Conservation (phyloP, 1,140 invertebrate genomes). For the Protaetia brevitarsis region DNA sequence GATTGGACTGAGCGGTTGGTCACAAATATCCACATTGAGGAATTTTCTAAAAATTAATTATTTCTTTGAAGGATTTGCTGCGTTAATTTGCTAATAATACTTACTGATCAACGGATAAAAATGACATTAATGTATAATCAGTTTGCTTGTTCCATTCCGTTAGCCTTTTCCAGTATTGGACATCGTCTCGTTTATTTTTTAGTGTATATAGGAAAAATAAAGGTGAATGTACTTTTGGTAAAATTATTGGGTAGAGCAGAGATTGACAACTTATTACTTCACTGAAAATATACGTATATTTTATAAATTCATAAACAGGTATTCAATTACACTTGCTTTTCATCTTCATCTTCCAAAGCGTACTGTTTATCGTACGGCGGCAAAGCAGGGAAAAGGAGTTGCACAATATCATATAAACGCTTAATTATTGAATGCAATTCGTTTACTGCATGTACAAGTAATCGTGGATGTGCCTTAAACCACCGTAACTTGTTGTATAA, state of each 20-base stretch:
- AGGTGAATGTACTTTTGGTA: constrained; percentile 75
- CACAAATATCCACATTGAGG: constrained; percentile 31
- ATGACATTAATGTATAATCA: constrained; percentile 73
- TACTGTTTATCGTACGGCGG: constrained; percentile 56
- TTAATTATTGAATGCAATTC: constrained; percentile 64
- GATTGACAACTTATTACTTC: constrained; percentile 63
- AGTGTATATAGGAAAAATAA: constrained; percentile 80
- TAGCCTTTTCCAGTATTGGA: constrained; percentile 74
- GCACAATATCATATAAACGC: constrained; percentile 64
- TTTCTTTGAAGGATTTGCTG: constrained; percentile 16
- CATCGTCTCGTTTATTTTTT: constrained; percentile 75
- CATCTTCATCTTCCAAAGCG: constrained; percentile 48
- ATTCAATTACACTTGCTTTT: constrained; percentile 43
- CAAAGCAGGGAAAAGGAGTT: constrained; percentile 70
- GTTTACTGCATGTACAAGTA: constrained; percentile 70
- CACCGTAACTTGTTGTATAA: constrained; percentile 77
- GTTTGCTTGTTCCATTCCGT: constrained; percentile 78
- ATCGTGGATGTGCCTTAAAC: constrained; percentile 70
- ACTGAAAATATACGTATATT: constrained; percentile 33
- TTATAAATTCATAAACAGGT: not conserved
- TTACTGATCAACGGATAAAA: constrained; percentile 78
- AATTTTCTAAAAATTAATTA: constrained; percentile 51
- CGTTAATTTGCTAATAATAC: constrained; percentile 37
- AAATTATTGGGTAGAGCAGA: constrained; percentile 69
- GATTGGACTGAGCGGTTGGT: constrained; percentile 27